Evolutionary conservation across 2,797 vertebrate genomes (phyloP), one percentile per base, ranked within the genome.

Genomic region (Helicolenus hilgendorfi): DNA sequence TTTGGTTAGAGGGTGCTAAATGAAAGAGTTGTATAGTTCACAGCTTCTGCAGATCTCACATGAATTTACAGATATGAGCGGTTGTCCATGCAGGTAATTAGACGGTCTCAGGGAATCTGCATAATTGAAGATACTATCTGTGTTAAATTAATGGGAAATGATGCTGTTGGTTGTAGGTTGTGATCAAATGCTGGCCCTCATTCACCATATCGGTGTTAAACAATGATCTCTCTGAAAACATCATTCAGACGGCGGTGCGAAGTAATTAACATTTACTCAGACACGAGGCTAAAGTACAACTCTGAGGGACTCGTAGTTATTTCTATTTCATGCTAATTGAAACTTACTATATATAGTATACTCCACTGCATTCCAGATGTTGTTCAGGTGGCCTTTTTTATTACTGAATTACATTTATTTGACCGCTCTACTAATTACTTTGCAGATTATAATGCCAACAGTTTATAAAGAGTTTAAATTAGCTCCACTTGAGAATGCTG

Each of bases 41-140:
- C 22, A 74, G 62, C 77, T 73, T 86, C 53, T 45, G 53, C 67
- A 71, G 63, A 77, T 79, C 86, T 79, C 56, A 64, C 71, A 76
- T 91, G 77, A 72, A 86, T 79, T 86, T 82, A 76, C 82, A 83
- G 81, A 79, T 84, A 74, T 38, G 69, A 91, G 72, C 76, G 49
- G 72, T 83, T 85, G 92, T 93, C 80, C 89, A 49, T 49, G 41
- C 41, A 91, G 92, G 88, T 93, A 93, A 96, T 96, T 93, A 93
- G 81, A 78, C 35, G n/a, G 85, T 89, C 89, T 26, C 1, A 29
- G 77, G 71, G 84, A 87, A 86, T 88, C 84, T 93, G 84, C 88
- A 75, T 95, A 91, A 94, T 95, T 96, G 89, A 91, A 94, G 80
- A 94, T 94, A 81, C 59, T 84, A 92, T 95, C 83, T 26, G 67